These are phyloP conservation scores for Otocyon megalotis DNA, from an alignment of 2,113 vertebrate genomes.

Conservation along the genomic window DNA sequence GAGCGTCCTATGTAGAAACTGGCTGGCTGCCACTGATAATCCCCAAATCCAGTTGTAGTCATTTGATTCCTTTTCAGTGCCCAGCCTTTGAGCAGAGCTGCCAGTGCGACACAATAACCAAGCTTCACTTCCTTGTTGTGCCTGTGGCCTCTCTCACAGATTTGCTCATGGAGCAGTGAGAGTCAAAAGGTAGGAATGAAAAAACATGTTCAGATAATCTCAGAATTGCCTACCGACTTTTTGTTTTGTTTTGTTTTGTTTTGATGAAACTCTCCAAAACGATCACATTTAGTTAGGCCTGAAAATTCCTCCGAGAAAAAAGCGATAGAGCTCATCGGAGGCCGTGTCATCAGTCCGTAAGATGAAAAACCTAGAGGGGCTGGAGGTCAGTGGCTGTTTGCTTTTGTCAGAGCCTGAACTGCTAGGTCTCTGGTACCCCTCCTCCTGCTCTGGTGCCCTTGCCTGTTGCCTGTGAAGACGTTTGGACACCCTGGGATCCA, in stretches of 20 bases:
- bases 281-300: not conserved
- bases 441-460: not conserved
- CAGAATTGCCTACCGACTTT: not conserved
- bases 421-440: not conserved
- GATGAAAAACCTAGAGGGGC: not conserved
- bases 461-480: not conserved
- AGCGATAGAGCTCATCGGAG: not conserved
- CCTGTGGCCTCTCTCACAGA: not conserved
- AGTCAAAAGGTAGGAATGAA: not conserved
- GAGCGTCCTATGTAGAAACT: not conserved
- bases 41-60: conserved; percentile 5
- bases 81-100: not conserved
- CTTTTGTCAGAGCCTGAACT: not conserved
- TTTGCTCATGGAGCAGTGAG: not conserved
- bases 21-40: not conserved
- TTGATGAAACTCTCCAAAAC: not conserved
- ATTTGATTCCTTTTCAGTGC: not conserved
- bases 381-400: not conserved
- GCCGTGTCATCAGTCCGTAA: not conserved
- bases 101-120: not conserved
- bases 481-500: not conserved
- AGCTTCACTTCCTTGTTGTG: conserved; percentile 5
- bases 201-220: not conserved
- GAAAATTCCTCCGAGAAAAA: not conserved
- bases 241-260: not conserved